A percentile compares a stretch with the other conserved stretches of the same genome.
These are phyloP conservation scores for Neolamprologus modestus DNA, from an alignment of 2,113 vertebrate genomes.

Conservation along the genomic window DNA sequence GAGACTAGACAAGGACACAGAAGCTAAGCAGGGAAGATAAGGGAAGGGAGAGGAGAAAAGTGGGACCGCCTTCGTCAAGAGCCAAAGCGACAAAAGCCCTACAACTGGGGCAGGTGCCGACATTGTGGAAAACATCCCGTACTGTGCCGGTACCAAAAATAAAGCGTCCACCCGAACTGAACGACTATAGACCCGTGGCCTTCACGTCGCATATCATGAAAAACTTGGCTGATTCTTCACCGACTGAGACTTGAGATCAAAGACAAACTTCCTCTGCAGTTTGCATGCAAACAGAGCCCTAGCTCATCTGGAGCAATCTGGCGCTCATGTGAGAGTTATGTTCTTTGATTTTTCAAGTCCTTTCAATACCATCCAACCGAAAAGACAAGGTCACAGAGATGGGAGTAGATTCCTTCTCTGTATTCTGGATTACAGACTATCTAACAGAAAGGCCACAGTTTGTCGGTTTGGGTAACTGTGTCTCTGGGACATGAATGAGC, in stretches of 20 bases:
- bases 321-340: accelerated
- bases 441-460: not conserved
- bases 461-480: not conserved
- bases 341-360: not conserved
- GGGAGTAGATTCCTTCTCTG: not conserved
- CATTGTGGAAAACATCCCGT: not conserved
- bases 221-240: not conserved
- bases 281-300: not conserved
- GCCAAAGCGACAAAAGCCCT: not conserved
- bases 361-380: not conserved
- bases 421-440: not conserved
- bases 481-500: not conserved
- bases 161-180: not conserved
- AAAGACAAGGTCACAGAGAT: not conserved
- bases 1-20: not conserved
- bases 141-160: not conserved
- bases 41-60: accelerated
- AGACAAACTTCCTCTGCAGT: not conserved
- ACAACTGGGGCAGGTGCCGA: not conserved
- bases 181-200: accelerated
- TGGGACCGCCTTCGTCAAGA: accelerated
- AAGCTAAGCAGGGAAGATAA: not conserved
- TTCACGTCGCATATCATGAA: not conserved
- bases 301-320: not conserved
- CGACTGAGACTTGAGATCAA: not conserved